Conservation (phyloP, 2,113 vertebrate species). For the Anolis sagrei region DNA sequence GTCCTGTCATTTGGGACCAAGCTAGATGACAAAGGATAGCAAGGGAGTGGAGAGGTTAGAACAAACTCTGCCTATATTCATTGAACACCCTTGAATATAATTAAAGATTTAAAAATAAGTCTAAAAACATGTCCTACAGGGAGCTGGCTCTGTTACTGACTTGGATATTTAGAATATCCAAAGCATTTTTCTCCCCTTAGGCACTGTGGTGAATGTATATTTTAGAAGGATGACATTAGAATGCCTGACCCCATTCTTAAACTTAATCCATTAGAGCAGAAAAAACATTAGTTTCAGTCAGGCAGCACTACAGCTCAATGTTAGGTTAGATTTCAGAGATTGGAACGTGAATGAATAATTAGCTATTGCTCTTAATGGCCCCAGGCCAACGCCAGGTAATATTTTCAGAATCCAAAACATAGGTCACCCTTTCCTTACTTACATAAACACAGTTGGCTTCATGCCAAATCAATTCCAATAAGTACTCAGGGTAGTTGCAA, state of each 20-base stretch:
- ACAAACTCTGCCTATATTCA: slow-evolving; percentile 19
- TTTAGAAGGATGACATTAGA: background rate
- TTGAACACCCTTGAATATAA: background rate
- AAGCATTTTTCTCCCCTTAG: slow-evolving; percentile 16
- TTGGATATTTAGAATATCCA: background rate
- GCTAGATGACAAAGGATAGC: background rate
- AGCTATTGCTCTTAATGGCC: slow-evolving; percentile 18
- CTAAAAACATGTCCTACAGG: background rate
- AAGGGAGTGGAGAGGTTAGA: slow-evolving; percentile 10
- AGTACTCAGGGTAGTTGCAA: slow-evolving; percentile 33
- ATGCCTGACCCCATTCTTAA: slow-evolving; percentile 11
- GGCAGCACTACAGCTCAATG: slow-evolving; percentile 36
- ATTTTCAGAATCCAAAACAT: slow-evolving; percentile 5
- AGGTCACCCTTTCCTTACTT: background rate
- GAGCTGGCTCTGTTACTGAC: background rate
- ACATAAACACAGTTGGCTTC: slow-evolving; percentile 18
- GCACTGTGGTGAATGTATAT: background rate
- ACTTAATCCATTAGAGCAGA: slow-evolving; percentile 35
- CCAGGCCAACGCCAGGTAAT: background rate
- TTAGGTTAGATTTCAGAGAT: slow-evolving; percentile 34
- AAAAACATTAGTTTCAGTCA: slow-evolving; percentile 24
- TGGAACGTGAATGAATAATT: slow-evolving; percentile 11
- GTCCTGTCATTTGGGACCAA: background rate
- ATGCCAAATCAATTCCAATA: slow-evolving; percentile 32
- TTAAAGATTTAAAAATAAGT: background rate